Evolutionary conservation across 2,113 vertebrate species (phyloP).

Genomic region (Columba janthina): DNA sequence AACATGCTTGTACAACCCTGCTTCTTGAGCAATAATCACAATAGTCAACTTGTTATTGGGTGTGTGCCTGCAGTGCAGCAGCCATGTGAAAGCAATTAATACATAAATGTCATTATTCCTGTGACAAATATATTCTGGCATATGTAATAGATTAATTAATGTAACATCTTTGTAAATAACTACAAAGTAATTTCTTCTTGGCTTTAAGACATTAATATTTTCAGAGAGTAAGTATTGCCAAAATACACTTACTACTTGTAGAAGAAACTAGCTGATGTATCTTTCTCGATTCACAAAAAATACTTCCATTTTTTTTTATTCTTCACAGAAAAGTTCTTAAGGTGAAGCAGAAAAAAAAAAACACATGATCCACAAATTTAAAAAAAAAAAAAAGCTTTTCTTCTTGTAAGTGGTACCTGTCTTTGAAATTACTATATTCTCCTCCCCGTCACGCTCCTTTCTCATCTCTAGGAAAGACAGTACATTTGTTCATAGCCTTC

Average conservation of each 20-base stretch:
- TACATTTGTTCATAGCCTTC: not conserved
- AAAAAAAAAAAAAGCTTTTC: not conserved
- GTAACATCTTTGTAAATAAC: not conserved
- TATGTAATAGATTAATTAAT: not conserved
- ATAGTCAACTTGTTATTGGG: not conserved
- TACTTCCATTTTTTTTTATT: not conserved
- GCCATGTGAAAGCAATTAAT: not conserved
- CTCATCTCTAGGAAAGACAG: not conserved
- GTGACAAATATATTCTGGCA: not conserved
- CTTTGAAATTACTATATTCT: not conserved
- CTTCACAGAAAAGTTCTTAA: not conserved
- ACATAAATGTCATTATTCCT: not conserved
- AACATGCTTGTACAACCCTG: fast-evolving
- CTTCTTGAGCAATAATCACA: not conserved
- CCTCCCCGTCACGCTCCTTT: not conserved
- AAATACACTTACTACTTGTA: not conserved
- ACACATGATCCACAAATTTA: not conserved
- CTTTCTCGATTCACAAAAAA: not conserved
- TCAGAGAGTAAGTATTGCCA: not conserved
- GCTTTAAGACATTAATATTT: not conserved
- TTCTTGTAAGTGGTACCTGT: not conserved
- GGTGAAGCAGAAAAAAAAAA: not conserved
- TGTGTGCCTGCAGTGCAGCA: not conserved
- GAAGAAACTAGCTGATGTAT: not conserved
- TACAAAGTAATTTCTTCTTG: not conserved